Conservation (phyloP, 2,797 vertebrate species). For the Diceros bicornis region DNA sequence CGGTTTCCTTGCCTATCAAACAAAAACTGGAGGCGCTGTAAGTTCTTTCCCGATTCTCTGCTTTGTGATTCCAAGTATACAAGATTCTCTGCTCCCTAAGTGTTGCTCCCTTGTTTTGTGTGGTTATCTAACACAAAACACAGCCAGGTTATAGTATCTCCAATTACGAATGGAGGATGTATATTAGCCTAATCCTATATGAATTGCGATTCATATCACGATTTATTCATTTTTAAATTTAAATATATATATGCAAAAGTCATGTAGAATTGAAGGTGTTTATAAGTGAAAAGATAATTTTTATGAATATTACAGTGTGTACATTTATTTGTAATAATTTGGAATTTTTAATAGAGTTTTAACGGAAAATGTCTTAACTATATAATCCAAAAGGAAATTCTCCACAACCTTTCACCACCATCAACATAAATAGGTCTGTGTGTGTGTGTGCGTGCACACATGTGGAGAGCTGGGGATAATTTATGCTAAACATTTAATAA, state of each 20-base stretch:
- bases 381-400: not conserved
- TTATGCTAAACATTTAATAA: not conserved
- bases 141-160: not conserved
- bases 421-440: not conserved
- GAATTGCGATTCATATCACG: not conserved
- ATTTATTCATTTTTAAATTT: conserved; percentile 11
- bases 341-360: conserved; percentile 6
- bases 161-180: not conserved
- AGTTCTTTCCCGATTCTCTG: not conserved
- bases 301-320: not conserved
- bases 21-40: not conserved
- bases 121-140: not conserved
- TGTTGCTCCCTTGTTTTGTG: not conserved
- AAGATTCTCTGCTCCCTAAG: not conserved
- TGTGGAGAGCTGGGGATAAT: not conserved
- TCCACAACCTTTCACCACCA: not conserved
- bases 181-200: not conserved
- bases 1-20: conserved; percentile 5
- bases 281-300: not conserved
- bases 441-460: not conserved
- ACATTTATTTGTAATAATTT: conserved; percentile 32
- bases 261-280: not conserved
- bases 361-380: not conserved
- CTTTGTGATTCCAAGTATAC: not conserved
- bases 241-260: not conserved